phyloP scores from a whole-genome alignment of 2,888 invertebrate genomes.

The Mythimna albipuncta region DNA sequence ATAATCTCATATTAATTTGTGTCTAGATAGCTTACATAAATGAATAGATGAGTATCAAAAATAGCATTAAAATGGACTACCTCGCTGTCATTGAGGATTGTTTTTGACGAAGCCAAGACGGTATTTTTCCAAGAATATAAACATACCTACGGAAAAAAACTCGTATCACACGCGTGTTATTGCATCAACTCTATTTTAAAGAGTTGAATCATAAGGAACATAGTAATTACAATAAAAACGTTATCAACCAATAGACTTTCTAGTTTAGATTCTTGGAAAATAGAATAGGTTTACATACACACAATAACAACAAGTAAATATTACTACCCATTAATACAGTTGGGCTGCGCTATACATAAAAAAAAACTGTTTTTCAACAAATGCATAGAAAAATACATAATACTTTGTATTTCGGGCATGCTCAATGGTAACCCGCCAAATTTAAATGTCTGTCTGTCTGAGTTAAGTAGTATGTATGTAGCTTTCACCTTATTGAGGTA shows the following conservation, averaged over 20 bases:
- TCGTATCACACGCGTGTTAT: not conserved
- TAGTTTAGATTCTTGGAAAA: slow-evolving; percentile 22
- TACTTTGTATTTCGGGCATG: no score
- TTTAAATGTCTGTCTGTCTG: no score
- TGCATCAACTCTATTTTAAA: not conserved
- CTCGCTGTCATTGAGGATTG: slow-evolving; percentile 4
- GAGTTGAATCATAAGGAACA: not conserved
- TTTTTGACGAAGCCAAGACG: not conserved
- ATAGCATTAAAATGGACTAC: slow-evolving; percentile 39
- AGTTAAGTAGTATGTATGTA: no score
- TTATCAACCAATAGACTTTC: not conserved
- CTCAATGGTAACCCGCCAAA: no score
- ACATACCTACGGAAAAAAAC: not conserved
- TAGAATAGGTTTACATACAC: not conserved
- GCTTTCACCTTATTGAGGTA: no score
- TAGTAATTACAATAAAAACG: not conserved
- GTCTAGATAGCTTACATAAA: slow-evolving; percentile 2
- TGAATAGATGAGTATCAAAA: slow-evolving; percentile 39
- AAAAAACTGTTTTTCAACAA: slow-evolving; percentile 5
- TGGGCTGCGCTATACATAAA: not conserved
- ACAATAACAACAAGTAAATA: not conserved
- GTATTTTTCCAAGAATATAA: slow-evolving; percentile 31
- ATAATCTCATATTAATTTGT: slow-evolving; percentile 6
- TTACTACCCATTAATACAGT: not conserved
- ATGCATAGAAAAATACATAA: not conserved